Conservation (phyloP, 1,140 invertebrate genomes). For the Oedothorax gibbosus region DNA sequence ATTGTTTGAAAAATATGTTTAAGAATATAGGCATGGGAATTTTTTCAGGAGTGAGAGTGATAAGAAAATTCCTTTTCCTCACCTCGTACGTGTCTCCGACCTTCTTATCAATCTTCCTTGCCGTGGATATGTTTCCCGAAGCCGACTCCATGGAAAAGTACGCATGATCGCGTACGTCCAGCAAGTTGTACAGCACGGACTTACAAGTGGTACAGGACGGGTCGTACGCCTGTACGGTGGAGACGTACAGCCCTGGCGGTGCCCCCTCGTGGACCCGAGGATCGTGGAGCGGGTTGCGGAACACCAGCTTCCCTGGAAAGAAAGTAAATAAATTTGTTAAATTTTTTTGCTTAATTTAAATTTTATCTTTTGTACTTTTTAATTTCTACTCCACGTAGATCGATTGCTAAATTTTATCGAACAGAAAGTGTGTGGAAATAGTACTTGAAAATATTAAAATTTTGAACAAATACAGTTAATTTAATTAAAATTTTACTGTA, state of each 20-base stretch:
- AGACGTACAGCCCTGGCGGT: constrained; percentile 50
- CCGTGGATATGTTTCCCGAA: constrained; percentile 60
- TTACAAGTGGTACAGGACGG: not conserved
- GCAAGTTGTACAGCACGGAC: constrained; percentile 52
- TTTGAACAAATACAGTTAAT: too few species aligned
- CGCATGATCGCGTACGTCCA: constrained; percentile 48
- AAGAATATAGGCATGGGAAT: too few species aligned
- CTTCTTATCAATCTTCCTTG: constrained; percentile 30
- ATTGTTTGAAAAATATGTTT: too few species aligned
- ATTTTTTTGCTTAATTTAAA: too few species aligned
- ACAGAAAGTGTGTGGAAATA: too few species aligned
- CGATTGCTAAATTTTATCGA: too few species aligned
- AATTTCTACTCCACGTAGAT: too few species aligned
- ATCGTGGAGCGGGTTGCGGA: constrained; percentile 58
- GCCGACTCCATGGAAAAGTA: constrained; percentile 57
- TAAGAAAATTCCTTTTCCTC: not conserved
- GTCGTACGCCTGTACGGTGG: constrained; percentile 58
- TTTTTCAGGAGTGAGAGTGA: too few species aligned
- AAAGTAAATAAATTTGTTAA: constrained; percentile 26
- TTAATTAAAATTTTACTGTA: too few species aligned
- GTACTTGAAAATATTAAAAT: too few species aligned
- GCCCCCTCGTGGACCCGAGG: constrained; percentile 61
- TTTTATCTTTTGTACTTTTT: too few species aligned
- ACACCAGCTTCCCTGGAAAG: constrained; percentile 55
- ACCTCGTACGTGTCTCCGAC: constrained; percentile 53